Conservation (phyloP, 2,888 invertebrate species). For the Caenorhabditis sp. region DNA sequence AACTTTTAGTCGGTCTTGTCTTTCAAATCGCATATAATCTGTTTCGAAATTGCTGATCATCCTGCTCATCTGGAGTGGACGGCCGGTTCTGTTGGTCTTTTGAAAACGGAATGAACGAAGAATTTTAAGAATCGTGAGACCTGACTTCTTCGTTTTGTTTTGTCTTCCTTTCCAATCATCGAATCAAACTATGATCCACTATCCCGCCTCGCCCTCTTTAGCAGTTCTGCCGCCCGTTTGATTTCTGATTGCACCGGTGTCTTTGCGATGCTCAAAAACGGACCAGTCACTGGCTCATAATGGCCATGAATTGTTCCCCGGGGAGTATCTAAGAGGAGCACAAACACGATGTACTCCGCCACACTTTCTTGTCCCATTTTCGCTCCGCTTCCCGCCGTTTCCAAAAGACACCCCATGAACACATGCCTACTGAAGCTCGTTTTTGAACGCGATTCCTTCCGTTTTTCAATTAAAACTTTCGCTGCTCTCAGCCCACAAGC, state of each 20-base stretch:
- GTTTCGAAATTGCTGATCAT: not conserved
- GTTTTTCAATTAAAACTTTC: constrained; percentile 1
- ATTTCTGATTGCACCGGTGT: no score
- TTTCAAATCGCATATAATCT: not conserved
- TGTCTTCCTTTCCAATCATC: no score
- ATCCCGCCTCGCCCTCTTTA: no score
- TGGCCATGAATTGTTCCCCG: constrained; percentile 51
- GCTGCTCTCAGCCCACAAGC: no score
- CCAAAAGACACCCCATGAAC: constrained; percentile 6
- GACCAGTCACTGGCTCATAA: constrained; percentile 40
- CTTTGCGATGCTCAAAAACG: not conserved
- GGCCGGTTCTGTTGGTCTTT: not conserved
- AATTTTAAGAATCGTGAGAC: no score
- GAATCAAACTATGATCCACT: no score
- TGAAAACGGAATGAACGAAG: no score
- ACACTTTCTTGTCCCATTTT: constrained; percentile 8
- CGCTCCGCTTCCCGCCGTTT: not conserved
- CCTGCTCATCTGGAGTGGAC: not conserved
- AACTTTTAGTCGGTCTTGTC: not conserved
- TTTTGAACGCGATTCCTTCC: not conserved
- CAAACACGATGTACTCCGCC: constrained; percentile 1
- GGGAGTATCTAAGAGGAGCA: constrained; percentile 32
- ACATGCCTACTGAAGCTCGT: not conserved
- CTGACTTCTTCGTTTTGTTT: not conserved
- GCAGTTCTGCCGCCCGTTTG: no score